Conservation (phyloP, 2,113 vertebrate species). For the Xyrauchen texanus region DNA sequence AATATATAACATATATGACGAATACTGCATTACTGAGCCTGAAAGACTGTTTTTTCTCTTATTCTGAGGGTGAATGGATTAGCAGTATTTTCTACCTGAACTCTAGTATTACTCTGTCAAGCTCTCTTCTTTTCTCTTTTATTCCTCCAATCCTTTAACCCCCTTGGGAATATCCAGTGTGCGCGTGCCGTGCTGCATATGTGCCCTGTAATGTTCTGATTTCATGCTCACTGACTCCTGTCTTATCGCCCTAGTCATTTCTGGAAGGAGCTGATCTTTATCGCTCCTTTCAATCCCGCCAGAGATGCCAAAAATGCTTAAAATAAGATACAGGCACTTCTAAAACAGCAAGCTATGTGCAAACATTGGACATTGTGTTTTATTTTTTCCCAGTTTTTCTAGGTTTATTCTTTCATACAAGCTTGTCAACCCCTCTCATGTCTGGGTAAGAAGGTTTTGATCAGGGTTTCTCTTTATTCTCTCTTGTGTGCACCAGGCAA, state of each 20-base stretch:
- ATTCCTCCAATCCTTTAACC: background rate
- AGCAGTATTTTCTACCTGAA: slow-evolving; percentile 21
- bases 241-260: slow-evolving; percentile 51
- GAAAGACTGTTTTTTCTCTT: background rate
- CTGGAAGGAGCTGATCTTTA: slow-evolving; percentile 47
- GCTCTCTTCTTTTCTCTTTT: slow-evolving; percentile 34
- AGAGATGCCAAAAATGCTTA: slow-evolving; percentile 37
- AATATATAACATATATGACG: background rate
- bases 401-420: slow-evolving; percentile 15
- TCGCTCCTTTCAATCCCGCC: slow-evolving; percentile 41
- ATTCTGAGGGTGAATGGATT: slow-evolving; percentile 6
- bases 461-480: background rate
- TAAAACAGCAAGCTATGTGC: slow-evolving; percentile 9
- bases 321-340: slow-evolving; percentile 21
- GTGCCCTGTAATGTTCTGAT: slow-evolving; percentile 53
- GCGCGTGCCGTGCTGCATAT: slow-evolving; percentile 41
- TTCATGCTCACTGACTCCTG: slow-evolving; percentile 57
- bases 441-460: slow-evolving; percentile 3
- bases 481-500: background rate
- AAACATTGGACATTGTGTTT: slow-evolving; percentile 3
- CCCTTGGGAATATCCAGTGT: slow-evolving; percentile 34
- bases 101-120: slow-evolving; percentile 4
- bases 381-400: slow-evolving; percentile 29
- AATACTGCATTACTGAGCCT: background rate
- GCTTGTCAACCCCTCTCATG: background rate